These are phyloP conservation scores for Phaonia tiefii DNA, from an alignment of 2,888 invertebrate genomes.

Conservation along the genomic window DNA sequence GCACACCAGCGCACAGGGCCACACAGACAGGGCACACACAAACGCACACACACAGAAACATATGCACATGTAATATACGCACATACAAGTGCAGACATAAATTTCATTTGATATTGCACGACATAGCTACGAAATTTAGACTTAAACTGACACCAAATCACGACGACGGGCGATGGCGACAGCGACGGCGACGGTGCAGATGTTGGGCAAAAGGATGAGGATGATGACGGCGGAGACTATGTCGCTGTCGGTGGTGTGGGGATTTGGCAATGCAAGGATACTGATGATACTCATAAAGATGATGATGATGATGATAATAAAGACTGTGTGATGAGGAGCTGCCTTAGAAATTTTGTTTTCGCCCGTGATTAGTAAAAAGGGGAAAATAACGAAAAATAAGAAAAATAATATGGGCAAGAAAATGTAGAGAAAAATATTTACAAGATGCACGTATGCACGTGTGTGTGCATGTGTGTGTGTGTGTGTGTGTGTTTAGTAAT, in stretches of 20 bases:
- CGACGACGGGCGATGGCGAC: slow-evolving; percentile 13
- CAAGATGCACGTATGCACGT: slow-evolving; percentile 44
- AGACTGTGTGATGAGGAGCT: slow-evolving; percentile 32
- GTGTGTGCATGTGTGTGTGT: neutral
- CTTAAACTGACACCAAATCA: slow-evolving; percentile 64
- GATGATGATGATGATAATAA: slow-evolving; percentile 18
- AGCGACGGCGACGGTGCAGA: neutral
- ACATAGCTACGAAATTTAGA: slow-evolving; percentile 48
- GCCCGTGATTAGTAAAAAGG: slow-evolving; percentile 6
- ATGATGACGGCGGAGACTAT: slow-evolving; percentile 6
- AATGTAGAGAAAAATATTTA: slow-evolving; percentile 30
- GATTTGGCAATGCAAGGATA: neutral
- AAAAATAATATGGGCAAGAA: slow-evolving; percentile 44
- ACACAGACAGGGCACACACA: slow-evolving; percentile 19
- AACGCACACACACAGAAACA: slow-evolving; percentile 43
- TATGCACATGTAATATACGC: neutral
- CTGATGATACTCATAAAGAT: neutral
- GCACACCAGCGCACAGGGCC: neutral
- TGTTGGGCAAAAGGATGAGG: no score
- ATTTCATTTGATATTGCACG: slow-evolving; percentile 71
- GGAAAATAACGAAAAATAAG: slow-evolving; percentile 6
- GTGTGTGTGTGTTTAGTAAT: slow-evolving; percentile 31
- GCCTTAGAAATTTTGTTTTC: slow-evolving; percentile 54
- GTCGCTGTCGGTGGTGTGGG: slow-evolving; percentile 2
- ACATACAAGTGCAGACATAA: neutral